A percentile compares a stretch with the other conserved stretches of the same genome.
Evolutionary conservation across 2,888 invertebrate species (phyloP).

Genomic region (Caenorhabditis angaria): DNA sequence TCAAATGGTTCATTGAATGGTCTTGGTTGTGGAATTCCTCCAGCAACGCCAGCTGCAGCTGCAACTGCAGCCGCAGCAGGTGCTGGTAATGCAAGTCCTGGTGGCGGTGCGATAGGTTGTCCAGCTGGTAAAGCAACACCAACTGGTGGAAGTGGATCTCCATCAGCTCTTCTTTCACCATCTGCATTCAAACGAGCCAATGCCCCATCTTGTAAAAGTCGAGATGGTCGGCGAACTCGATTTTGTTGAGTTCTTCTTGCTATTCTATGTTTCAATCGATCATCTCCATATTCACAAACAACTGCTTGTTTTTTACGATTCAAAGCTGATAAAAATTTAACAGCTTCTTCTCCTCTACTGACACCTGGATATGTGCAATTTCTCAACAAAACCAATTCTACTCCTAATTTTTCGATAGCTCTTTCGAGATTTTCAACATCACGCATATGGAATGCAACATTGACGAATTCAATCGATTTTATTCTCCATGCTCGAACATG

Average conservation of each 20-base stretch:
- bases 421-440: constrained; percentile 57
- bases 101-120: background rate
- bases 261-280: constrained; percentile 52
- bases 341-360: constrained; percentile 51
- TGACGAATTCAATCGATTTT: constrained; percentile 60
- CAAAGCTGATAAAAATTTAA: constrained; percentile 52
- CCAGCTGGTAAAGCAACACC: background rate
- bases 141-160: background rate
- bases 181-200: constrained; percentile 11
- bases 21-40: background rate
- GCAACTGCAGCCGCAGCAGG: background rate
- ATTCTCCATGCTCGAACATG: constrained; percentile 59
- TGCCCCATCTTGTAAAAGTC: constrained; percentile 16
- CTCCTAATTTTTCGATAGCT: constrained; percentile 57
- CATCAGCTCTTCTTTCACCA: background rate
- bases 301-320: constrained; percentile 59
- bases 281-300: constrained; percentile 60
- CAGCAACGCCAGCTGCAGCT: background rate
- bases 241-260: constrained; percentile 17
- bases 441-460: constrained; percentile 55
- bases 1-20: background rate
- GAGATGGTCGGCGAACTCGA: constrained; percentile 20
- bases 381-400: constrained; percentile 55
- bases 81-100: background rate
- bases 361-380: constrained; percentile 60